Percentiles rank a stretch among this genome's conserved stretches.
phyloP scores from a whole-genome alignment of 2,113 vertebrate species.

The Smithornis capensis region DNA sequence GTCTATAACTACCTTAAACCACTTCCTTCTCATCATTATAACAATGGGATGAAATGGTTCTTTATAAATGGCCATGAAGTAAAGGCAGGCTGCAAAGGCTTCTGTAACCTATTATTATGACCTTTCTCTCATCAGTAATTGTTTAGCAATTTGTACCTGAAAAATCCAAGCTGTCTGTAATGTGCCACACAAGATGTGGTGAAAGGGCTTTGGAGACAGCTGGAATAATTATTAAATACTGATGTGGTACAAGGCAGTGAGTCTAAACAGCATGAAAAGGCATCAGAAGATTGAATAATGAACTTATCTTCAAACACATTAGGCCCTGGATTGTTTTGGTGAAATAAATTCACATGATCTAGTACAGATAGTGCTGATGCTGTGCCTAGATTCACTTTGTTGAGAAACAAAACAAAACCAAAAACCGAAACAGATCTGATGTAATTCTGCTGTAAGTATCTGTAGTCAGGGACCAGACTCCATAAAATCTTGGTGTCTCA shows the following conservation, averaged over 20 bases:
- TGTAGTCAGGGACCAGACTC: neutral
- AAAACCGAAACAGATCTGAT: neutral
- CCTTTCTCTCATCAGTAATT: conserved; percentile 80
- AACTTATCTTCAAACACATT: conserved; percentile 5
- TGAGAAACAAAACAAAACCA: neutral
- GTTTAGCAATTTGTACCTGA: conserved; percentile 81
- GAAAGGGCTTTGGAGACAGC: conserved; percentile 53
- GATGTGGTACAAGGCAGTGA: conserved; percentile 26
- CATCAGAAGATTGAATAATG: conserved; percentile 39
- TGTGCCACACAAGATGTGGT: conserved; percentile 66
- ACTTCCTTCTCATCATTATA: conserved; percentile 80
- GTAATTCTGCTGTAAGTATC: neutral
- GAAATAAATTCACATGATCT: neutral
- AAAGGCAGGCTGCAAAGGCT: conserved; percentile 72
- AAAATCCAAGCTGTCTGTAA: conserved; percentile 70
- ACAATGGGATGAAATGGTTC: conserved; percentile 79
- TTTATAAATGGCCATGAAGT: conserved; percentile 76
- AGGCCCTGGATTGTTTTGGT: conserved; percentile 8
- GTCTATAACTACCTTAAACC: conserved; percentile 80
- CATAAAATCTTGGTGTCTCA: neutral
- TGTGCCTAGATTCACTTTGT: neutral
- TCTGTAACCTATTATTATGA: conserved; percentile 81
- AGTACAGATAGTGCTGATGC: neutral
- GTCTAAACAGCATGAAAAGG: conserved; percentile 41
- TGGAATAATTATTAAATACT: conserved; percentile 66